Percentiles rank a stretch among this genome's conserved stretches.
Conservation (phyloP, 2,888 invertebrate genomes). For the Volucella zonaria region DNA sequence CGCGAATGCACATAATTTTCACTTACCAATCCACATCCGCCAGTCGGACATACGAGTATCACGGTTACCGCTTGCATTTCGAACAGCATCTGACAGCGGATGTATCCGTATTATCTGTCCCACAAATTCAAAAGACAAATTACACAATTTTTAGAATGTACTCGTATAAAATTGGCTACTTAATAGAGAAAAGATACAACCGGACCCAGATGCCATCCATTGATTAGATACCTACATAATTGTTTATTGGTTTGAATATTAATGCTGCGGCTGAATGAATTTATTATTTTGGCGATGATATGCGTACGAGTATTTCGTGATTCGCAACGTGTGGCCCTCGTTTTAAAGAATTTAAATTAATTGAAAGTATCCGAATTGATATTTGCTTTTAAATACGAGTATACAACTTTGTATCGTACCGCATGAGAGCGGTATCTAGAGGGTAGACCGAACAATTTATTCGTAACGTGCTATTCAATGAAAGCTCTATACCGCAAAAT, state of each 20-base stretch:
- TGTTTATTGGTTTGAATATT: slow-evolving; percentile 2
- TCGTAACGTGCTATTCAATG: no score
- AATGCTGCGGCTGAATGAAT: slow-evolving; percentile 8
- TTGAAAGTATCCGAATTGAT: slow-evolving; percentile 5
- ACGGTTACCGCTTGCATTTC: not conserved
- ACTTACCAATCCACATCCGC: not conserved
- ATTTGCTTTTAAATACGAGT: no score
- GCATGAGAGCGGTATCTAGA: no score
- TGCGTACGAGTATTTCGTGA: not conserved
- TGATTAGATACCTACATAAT: slow-evolving; percentile 3
- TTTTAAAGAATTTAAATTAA: slow-evolving; percentile 21
- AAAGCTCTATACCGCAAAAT: no score
- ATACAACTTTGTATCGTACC: no score
- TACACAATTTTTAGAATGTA: slow-evolving; percentile 25
- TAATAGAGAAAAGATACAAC: no score
- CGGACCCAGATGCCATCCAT: not conserved
- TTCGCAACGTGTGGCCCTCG: not conserved
- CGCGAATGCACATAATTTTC: not conserved
- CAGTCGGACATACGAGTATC: not conserved
- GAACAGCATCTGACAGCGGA: not conserved
- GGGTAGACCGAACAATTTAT: no score
- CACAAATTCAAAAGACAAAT: slow-evolving; percentile 22
- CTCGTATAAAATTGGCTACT: no score
- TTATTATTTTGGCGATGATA: not conserved
- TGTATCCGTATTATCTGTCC: no score